Conservation (phyloP, 2,888 invertebrate genomes). For the Leucoptera coffeella region DNA sequence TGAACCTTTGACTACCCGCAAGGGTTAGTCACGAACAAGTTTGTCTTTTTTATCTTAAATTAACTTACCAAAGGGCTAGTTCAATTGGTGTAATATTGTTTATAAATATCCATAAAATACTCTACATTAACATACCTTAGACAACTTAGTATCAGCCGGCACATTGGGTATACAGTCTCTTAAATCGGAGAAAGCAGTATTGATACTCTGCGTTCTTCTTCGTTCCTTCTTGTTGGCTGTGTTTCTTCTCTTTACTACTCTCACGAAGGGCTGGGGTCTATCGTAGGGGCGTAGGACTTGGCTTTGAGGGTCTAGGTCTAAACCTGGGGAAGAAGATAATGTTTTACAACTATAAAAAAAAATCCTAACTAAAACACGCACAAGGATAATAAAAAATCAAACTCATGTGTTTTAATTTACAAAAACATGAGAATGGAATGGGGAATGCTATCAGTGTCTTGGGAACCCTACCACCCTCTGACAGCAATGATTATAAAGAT, state of each 20-base stretch:
- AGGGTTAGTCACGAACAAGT: no score
- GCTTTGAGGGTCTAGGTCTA: slow-evolving; percentile 35
- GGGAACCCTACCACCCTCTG: no score
- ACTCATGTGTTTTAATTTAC: neutral
- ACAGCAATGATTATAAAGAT: no score
- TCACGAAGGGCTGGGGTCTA: slow-evolving; percentile 29
- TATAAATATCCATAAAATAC: no score
- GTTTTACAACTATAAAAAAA: no score
- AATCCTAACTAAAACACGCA: no score
- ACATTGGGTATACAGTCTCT: slow-evolving; percentile 95
- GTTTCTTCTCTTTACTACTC: slow-evolving; percentile 68
- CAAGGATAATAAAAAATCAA: neutral
- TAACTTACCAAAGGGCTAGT: no score
- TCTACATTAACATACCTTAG: slow-evolving; percentile 78
- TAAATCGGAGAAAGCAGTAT: slow-evolving; percentile 89
- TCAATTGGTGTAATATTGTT: no score
- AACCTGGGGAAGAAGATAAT: slow-evolving; percentile 12
- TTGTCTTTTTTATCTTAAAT: no score
- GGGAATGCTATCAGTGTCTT: no score
- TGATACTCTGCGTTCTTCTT: slow-evolving; percentile 87
- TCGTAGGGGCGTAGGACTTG: slow-evolving; percentile 32
- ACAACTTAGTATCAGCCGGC: slow-evolving; percentile 90
- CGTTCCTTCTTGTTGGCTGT: slow-evolving; percentile 96
- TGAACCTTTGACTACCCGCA: no score
- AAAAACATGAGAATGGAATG: no score